Evolutionary conservation across 2,113 vertebrate species (phyloP).

Genomic region (Lamprologus callipterus): DNA sequence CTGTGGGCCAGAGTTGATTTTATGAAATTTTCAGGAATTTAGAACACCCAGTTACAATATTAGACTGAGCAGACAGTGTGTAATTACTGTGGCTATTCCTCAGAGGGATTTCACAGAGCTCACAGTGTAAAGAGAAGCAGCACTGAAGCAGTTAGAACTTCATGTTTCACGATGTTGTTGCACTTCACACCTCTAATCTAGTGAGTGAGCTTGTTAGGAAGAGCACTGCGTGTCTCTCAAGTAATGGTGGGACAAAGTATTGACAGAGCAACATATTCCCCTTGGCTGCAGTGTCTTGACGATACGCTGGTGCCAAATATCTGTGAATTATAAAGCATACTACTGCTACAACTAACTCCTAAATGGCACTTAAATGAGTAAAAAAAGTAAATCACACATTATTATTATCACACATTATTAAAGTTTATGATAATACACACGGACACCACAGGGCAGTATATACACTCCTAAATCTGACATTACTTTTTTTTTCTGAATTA

Average conservation of each 20-base stretch:
- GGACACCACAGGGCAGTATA: background rate
- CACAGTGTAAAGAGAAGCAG: background rate
- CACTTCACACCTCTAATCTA: background rate
- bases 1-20: background rate
- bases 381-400: background rate
- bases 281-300: background rate
- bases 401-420: background rate
- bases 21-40: constrained; percentile 22
- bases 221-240: background rate
- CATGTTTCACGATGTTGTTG: background rate
- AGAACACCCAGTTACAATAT: background rate
- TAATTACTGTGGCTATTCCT: constrained; percentile 28
- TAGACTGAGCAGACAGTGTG: background rate
- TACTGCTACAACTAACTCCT: background rate
- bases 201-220: background rate
- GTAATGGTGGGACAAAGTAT: background rate
- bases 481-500: background rate
- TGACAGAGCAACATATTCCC: background rate
- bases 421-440: background rate
- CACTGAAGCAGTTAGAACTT: background rate
- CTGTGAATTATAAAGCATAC: background rate
- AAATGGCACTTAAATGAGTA: background rate
- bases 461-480: background rate
- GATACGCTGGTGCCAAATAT: background rate
- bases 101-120: background rate